Percentiles rank a stretch among this genome's conserved stretches.
These are phyloP conservation scores for Suncus etruscus DNA, from an alignment of 2,113 vertebrate genomes.

Conservation along the genomic window DNA sequence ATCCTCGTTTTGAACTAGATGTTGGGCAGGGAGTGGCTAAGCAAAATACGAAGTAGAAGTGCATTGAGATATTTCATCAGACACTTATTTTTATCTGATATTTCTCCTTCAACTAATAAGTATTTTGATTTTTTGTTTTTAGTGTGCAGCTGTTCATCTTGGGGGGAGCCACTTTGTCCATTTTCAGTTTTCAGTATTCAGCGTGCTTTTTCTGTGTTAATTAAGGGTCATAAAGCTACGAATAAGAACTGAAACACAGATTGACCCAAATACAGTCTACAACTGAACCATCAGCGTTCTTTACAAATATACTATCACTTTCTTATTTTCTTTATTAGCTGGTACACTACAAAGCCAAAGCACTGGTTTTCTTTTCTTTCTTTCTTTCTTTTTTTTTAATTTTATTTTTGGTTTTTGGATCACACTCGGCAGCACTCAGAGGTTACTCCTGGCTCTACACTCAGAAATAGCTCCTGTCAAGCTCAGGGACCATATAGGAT, in stretches of 20 bases:
- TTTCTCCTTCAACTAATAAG: neutral
- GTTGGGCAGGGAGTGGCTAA: neutral
- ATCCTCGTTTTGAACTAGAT: conserved; percentile 26
- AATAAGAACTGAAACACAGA: neutral
- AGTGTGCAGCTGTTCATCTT: neutral
- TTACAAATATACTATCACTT: neutral
- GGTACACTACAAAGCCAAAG: neutral
- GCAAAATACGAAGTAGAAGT: conserved; percentile 20
- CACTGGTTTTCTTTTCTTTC: neutral
- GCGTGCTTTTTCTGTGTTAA: conserved; percentile 1
- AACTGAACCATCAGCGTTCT: neutral
- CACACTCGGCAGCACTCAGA: no score
- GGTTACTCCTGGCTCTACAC: no score
- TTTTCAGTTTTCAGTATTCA: neutral
- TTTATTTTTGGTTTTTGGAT: no score
- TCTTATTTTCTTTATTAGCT: neutral
- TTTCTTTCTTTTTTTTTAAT: neutral
- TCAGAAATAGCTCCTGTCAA: no score
- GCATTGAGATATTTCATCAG: neutral
- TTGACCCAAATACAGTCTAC: neutral
- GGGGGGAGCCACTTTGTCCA: neutral
- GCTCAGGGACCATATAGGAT: no score
- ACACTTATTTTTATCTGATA: conserved; percentile 3
- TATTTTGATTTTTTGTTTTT: conserved; percentile 50
- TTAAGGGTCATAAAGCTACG: neutral